Evolutionary conservation across 2,888 invertebrate genomes (phyloP).

Genomic region (Dichetophora obliterata): DNA sequence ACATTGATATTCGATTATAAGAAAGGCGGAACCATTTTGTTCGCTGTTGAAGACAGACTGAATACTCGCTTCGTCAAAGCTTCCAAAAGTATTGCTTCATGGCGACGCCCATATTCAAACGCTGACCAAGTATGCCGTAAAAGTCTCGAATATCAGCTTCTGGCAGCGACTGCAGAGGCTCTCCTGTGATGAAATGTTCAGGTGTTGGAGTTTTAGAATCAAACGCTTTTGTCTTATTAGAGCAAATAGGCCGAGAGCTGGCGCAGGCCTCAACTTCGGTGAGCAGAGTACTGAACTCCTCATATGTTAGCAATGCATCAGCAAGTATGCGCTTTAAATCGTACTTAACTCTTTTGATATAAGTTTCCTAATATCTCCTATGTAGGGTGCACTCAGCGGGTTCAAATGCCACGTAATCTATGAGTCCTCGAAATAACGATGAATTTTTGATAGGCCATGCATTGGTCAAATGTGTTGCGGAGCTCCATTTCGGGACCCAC

Average conservation of each 20-base stretch:
- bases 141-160: conserved; percentile 9
- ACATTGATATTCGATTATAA: too few species aligned
- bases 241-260: conserved; percentile 31
- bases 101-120: too few species aligned
- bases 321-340: too few species aligned
- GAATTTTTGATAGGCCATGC: too few species aligned
- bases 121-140: conserved; percentile 7
- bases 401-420: too few species aligned
- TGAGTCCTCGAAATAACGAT: too few species aligned
- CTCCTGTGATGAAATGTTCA: conserved; percentile 42
- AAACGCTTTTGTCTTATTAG: neutral
- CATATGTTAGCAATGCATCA: conserved; percentile 31
- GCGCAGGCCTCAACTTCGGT: conserved; percentile 34
- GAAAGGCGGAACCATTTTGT: conserved; percentile 19
- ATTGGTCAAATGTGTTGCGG: too few species aligned
- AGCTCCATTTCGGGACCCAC: too few species aligned
- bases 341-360: too few species aligned
- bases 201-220: conserved; percentile 36
- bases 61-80: conserved; percentile 3
- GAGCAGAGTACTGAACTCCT: conserved; percentile 31
- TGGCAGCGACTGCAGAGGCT: conserved; percentile 39
- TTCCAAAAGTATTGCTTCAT: too few species aligned
- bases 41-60: neutral
- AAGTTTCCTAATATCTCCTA: too few species aligned
- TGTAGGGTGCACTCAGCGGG: too few species aligned